Base-by-base conservation (phyloP, 2,888 invertebrate species). In the Stramonita haemastoma region DNA sequence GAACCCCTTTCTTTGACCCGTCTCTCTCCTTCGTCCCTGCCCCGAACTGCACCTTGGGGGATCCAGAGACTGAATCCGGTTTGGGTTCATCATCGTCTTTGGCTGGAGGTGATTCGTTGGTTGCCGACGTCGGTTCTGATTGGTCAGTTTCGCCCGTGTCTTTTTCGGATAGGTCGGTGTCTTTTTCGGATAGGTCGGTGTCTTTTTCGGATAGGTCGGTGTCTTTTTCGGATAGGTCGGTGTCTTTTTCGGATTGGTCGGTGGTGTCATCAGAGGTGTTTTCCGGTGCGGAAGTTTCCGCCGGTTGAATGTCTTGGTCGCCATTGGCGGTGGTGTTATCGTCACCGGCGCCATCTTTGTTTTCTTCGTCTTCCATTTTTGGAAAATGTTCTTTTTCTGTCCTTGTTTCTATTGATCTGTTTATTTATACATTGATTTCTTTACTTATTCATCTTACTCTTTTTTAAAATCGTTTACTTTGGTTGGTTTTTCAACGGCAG, bases 1-100 rank as follows among this genome's bases (percentile, higher is more conserved):
- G 8, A n/a, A 57, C 84, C 57, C 79, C 84, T 15, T 36, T 84
- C 36, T 15, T 0, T 15, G 17, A 22, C 56, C 84, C 84, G 84
- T 84, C 84, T 57, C 17, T 0, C 84, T 57, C 84, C 29, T 84
- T 84, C 57, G 84, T 84, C 29, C 84, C 84, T n/a, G 29, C 84
- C 29, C 57, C 84, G 57, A 84, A 84, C 84, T 84, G 84, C 34
- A 84, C 84, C 17, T 26, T 22, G 11, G 56, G 84, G 17, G 84
- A 84, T 6, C 22, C 36, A 22, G 32, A 22, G 26, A 34, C 36
- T 46, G 81, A 46, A 83, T 46, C 46, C 46, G 46, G 36, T 83
- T 83, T 83, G 32, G 22, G 5, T 8, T 26, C 81, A 4, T 26
- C 81, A 13, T 83, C 46, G 26, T n/a, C 57, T 46, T 84, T n/a